Conservation (phyloP, 1,140 invertebrate species). For the Trichonephila inaurata region DNA sequence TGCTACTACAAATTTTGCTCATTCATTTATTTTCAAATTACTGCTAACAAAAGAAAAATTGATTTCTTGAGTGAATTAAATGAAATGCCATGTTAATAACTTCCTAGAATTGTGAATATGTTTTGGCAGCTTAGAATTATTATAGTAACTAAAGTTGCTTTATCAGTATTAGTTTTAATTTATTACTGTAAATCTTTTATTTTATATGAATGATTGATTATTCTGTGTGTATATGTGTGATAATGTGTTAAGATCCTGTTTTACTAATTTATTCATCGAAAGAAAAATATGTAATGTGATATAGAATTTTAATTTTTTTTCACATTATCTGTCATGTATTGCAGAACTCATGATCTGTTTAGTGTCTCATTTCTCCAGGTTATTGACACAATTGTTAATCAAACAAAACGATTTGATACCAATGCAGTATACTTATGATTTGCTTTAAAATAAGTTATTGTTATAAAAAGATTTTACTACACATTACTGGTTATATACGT, state of each 20-base stretch:
- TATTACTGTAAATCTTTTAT: slow-evolving; percentile 35
- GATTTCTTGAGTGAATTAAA: no score
- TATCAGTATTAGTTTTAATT: slow-evolving; percentile 56
- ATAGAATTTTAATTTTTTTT: neutral
- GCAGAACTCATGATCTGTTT: neutral
- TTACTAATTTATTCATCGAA: slow-evolving; percentile 25
- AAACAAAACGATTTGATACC: neutral
- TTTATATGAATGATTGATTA: neutral
- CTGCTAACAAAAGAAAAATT: neutral
- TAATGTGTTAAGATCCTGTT: neutral
- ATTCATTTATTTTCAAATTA: neutral
- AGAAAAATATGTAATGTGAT: slow-evolving; percentile 8
- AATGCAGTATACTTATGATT: neutral
- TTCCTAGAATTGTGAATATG: neutral
- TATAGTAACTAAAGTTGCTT: neutral
- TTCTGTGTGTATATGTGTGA: neutral
- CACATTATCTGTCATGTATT: neutral
- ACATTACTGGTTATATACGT: no score
- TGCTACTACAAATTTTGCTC: neutral
- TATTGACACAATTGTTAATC: neutral
- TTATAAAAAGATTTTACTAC: no score
- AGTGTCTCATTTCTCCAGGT: neutral
- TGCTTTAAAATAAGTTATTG: neutral
- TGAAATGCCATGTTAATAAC: no score
- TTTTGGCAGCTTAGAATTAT: slow-evolving; percentile 46